Percentiles rank a stretch among this genome's conserved stretches.
These are phyloP conservation scores for Furnarius figulus DNA, from an alignment of 2,113 vertebrate genomes.

Conservation along the genomic window DNA sequence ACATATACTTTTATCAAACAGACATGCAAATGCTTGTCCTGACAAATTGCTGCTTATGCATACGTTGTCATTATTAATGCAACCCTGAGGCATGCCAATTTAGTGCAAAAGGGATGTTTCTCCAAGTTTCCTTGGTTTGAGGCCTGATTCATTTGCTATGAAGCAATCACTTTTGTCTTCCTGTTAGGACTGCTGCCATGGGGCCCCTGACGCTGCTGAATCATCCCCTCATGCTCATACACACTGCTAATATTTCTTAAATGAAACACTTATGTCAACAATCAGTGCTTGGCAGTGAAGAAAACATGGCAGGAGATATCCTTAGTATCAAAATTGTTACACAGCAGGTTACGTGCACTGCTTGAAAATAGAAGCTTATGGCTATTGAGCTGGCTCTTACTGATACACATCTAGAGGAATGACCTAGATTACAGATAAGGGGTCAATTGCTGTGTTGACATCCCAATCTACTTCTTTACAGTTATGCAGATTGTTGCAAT, in stretches of 20 bases:
- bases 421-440: neutral
- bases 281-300: conserved; percentile 6
- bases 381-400: neutral
- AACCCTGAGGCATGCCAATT: neutral
- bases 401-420: neutral
- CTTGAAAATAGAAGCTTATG: neutral
- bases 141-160: neutral
- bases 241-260: conserved; percentile 23
- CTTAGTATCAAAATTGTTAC: conserved; percentile 13
- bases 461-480: neutral
- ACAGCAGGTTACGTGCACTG: conserved; percentile 1
- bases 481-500: neutral
- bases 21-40: neutral
- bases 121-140: neutral
- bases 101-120: neutral
- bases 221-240: neutral
- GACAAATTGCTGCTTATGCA: neutral
- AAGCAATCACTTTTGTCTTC: neutral
- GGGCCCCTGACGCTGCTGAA: conserved; percentile 20
- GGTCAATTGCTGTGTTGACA: neutral
- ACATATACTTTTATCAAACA: neutral
- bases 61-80: neutral
- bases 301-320: conserved; percentile 9
- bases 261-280: conserved; percentile 42
- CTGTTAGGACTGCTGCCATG: neutral